Percentiles rank a stretch among this genome's conserved stretches.
These are phyloP conservation scores for Hozukius guyotensis DNA, from an alignment of 2,797 vertebrate species.

Conservation along the genomic window DNA sequence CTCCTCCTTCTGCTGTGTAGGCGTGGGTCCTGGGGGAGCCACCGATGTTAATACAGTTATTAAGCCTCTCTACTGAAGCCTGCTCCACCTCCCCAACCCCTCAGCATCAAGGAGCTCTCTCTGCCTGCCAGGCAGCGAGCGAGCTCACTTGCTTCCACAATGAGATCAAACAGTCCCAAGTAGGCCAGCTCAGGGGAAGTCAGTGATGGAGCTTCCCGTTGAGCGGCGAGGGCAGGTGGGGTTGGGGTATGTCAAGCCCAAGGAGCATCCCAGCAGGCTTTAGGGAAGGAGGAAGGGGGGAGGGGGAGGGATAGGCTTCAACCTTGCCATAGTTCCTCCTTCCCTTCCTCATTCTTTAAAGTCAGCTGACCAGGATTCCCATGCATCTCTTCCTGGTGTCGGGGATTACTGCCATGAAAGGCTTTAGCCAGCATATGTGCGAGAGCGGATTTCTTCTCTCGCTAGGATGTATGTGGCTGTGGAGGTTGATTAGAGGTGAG, in stretches of 20 bases:
- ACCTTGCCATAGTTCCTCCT: slow-evolving; percentile 33
- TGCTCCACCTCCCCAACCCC: slow-evolving; percentile 74
- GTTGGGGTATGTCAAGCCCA: slow-evolving; percentile 68
- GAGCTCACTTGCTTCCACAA: slow-evolving; percentile 70
- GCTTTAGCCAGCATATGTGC: slow-evolving; percentile 45
- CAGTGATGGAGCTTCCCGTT: slow-evolving; percentile 67
- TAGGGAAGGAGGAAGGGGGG: slow-evolving; percentile 4
- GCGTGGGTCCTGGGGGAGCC: slow-evolving; percentile 73
- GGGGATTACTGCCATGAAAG: slow-evolving; percentile 62
- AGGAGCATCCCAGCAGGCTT: slow-evolving; percentile 76
- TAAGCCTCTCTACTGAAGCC: slow-evolving; percentile 81
- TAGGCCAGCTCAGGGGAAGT: slow-evolving; percentile 76
- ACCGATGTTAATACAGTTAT: slow-evolving; percentile 80
- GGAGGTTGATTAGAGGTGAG: slow-evolving; percentile 56
- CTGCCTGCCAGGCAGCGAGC: slow-evolving; percentile 69
- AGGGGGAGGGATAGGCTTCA: slow-evolving; percentile 23
- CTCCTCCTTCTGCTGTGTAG: slow-evolving; percentile 45
- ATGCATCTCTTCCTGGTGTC: slow-evolving; percentile 59
- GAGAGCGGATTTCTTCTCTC: slow-evolving; percentile 22
- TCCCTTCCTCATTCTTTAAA: slow-evolving; percentile 43
- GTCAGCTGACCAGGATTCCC: slow-evolving; percentile 78
- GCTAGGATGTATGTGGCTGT: slow-evolving; percentile 7
- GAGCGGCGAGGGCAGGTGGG: slow-evolving; percentile 71
- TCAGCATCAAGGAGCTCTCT: slow-evolving; percentile 74
- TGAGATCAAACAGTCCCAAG: slow-evolving; percentile 81